These are phyloP conservation scores for Parotocinclus haroldoi DNA, from an alignment of 2,797 vertebrate genomes.

Conservation along the genomic window DNA sequence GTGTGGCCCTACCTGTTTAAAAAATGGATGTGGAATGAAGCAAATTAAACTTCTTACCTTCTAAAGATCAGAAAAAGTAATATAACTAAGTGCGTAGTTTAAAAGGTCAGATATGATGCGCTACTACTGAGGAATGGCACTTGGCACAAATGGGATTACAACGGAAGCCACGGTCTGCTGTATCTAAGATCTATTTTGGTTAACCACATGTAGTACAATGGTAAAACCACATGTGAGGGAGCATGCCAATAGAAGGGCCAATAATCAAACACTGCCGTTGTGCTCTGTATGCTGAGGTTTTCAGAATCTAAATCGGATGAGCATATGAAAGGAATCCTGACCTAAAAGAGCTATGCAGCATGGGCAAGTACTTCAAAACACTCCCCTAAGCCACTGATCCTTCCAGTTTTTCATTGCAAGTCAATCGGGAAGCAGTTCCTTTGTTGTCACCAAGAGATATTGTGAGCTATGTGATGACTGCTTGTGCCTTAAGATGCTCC, in stretches of 20 bases:
- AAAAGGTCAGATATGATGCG: too few species aligned
- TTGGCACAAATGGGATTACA: slow-evolving; percentile 59
- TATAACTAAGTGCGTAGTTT: too few species aligned
- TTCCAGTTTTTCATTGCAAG: slow-evolving; percentile 24
- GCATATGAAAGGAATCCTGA: slow-evolving; percentile 51
- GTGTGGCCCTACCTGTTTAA: too few species aligned
- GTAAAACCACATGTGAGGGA: slow-evolving; percentile 69
- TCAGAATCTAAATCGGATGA: slow-evolving; percentile 49
- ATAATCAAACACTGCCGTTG: slow-evolving; percentile 60
- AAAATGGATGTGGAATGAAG: too few species aligned
- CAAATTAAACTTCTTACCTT: too few species aligned
- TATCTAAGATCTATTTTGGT: slow-evolving; percentile 60
- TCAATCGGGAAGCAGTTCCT: slow-evolving; percentile 25
- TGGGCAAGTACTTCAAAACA: slow-evolving; percentile 16
- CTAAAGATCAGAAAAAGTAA: too few species aligned
- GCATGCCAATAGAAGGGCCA: slow-evolving; percentile 63
- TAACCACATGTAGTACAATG: slow-evolving; percentile 70
- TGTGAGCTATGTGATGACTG: neutral
- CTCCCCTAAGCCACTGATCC: slow-evolving; percentile 25
- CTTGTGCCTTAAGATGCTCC: too few species aligned
- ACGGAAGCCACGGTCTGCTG: slow-evolving; percentile 53
- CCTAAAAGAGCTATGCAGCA: slow-evolving; percentile 40
- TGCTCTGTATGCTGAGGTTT: slow-evolving; percentile 64
- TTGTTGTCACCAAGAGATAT: slow-evolving; percentile 9
- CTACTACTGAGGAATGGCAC: slow-evolving; percentile 58